Evolutionary conservation across 1,140 invertebrate species (phyloP).

Genomic region (Sycophaga agraensis): DNA sequence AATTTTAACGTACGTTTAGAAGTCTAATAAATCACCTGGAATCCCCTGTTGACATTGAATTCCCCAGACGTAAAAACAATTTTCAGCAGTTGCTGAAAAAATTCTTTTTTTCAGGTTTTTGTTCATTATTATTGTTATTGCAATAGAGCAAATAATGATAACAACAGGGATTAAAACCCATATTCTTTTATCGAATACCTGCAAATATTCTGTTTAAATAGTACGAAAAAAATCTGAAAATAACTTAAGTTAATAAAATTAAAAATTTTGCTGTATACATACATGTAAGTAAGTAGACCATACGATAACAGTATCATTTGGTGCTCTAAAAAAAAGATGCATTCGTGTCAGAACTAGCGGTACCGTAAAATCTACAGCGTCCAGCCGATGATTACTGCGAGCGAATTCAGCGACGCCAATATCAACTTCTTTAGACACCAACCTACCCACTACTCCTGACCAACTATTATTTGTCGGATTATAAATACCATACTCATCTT

Average conservation of each 20-base stretch:
- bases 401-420: slow-evolving; percentile 15
- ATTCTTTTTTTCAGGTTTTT: neutral
- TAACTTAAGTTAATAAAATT: neutral
- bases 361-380: slow-evolving; percentile 2
- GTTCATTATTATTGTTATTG: slow-evolving; percentile 12
- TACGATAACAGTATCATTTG: neutral
- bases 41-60: slow-evolving; percentile 23
- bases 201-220: neutral
- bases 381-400: neutral
- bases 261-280: neutral
- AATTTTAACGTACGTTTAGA: neutral
- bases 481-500: neutral
- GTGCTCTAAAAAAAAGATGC: neutral
- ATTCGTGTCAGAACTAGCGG: neutral
- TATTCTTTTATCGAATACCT: slow-evolving; percentile 15
- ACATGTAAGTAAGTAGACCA: slow-evolving; percentile 15
- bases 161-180: neutral
- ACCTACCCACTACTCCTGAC: slow-evolving; percentile 10
- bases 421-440: neutral
- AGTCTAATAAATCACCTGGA: too few species aligned
- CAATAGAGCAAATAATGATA: neutral
- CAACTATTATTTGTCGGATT: neutral
- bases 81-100: neutral
- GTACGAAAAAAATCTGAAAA: neutral
- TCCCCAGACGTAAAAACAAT: slow-evolving; percentile 18